Evolutionary conservation across 2,888 invertebrate genomes (phyloP), one percentile per base, ranked within the genome.

Genomic region (Mythimna lalbum): DNA sequence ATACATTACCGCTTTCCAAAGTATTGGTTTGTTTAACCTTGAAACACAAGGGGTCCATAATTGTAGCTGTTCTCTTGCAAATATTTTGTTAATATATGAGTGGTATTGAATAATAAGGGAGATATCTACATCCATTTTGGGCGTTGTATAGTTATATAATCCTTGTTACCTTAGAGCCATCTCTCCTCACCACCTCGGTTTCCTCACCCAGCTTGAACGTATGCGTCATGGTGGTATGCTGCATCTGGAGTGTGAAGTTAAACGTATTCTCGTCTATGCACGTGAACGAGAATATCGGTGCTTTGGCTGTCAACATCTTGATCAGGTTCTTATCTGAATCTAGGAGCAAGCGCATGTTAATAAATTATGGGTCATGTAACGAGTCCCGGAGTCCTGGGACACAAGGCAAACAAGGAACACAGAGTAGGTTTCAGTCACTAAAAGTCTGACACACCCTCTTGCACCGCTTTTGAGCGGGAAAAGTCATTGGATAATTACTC

Each of bases 201-300:
- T 93, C 93, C 61, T 91, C 86, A 5, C 89, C 93, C 2, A 95
- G 79, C 17, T 74, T 85, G 79, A 94, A 92, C 33, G 76, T 84
- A 21, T 87, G 80, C 0, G 81, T 78, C 63, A 88, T 83, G n/a
- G 80, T 62, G 27, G 74, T 86, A 5, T 82, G 85, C 0, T 87
- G 87, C 0, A 84, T 61, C 68, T 90, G 83, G 23, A 93, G 81
- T 2, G 81, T 78, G 69, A 92, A 88, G 53, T 82, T 83, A 67
- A 92, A 88, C 1, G 86, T 88, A 6, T 81, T 64, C 12, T 88
- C 90, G 31, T 90, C 90, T 1, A 88, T 60, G 23, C 87, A 83
- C 0, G 91, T 93, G 83, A 91, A 94, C 33, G 86, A 90, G 79
- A 93, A 92, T 0, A 85, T 85, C 0, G 95, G 94, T 0, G 91